Base-by-base conservation (phyloP, 2,113 vertebrate species). In the Brachionichthys hirsutus region DNA sequence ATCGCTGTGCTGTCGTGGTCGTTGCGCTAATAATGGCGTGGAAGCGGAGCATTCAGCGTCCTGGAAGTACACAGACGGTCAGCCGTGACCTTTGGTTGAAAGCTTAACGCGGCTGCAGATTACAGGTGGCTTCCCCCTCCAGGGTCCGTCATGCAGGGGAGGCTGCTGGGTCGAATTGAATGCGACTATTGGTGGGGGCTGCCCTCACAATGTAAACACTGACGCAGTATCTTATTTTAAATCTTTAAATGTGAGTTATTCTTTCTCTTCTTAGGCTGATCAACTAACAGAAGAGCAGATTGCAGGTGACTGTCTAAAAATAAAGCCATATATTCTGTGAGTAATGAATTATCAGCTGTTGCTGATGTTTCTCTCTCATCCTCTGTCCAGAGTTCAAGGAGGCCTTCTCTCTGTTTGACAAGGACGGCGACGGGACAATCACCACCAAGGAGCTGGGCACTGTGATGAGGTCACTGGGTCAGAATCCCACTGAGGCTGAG, bases 271-370 rank as follows among this genome's bases (percentile, higher is more conserved):
- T 40, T 20, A 99, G 97, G 95, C 95, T 81, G 96, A 99, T 88
- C 96, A 99, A 86, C 94, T 99, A 89, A 96, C 96, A 69, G 96
- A 99, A 85, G 97, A 99, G 78, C 96, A 99, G 90, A 98, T 99
- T 88, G 95, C 95, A 86, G 97, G 97, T 99, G 90, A 93, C n/a
- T n/a, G 90, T 0, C 12, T 1, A 57, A 18, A 12, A 1, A 9
- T 20, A 11, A 51, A 20, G 44, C 8, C 1, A n/a, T 1, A 12
- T 35, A 19, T 15, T 15, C 1, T 8, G 34, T 17, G 3, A 55
- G 16, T 9, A 49, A n/a, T n/a, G 2, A 11, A 17, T 13, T 40
- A 30, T 44, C 10, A 54, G 14, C 2, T 44, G 0, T 41, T 41
- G 1, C 14, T 57, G 17, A 44, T 34, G 1, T 50, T 16, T 22